A percentile compares a stretch with the other conserved stretches of the same genome.
Conservation (phyloP, 1,140 invertebrate genomes). For the Hypsibius dujardini region DNA sequence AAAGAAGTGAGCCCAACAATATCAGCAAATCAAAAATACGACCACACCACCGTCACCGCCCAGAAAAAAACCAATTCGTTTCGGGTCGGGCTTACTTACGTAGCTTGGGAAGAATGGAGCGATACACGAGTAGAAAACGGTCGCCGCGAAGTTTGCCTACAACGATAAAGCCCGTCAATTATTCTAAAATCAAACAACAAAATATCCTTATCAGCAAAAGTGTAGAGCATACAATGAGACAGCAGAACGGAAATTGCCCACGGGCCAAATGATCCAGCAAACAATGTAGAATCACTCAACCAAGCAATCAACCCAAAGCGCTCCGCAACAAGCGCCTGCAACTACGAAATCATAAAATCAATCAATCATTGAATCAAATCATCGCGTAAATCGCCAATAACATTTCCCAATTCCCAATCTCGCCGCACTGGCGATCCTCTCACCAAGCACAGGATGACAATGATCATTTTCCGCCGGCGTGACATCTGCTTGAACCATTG, state of each 20-base stretch:
- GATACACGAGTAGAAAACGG: slow-evolving; percentile 15
- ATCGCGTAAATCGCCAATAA: background rate
- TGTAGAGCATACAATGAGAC: too few relatives aligned
- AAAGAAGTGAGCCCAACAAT: slow-evolving; percentile 24
- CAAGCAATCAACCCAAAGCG: too few relatives aligned
- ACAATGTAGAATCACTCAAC: slow-evolving; percentile 54
- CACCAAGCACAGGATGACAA: slow-evolving; percentile 2
- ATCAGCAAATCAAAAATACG: slow-evolving; percentile 57
- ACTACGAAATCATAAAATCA: too few relatives aligned
- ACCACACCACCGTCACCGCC: slow-evolving; percentile 62
- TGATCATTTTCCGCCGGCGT: background rate
- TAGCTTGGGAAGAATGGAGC: slow-evolving; percentile 17
- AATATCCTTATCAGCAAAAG: too few relatives aligned
- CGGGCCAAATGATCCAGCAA: too few relatives aligned
- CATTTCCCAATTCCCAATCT: background rate
- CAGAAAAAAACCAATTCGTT: slow-evolving; percentile 13
- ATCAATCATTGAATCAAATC: too few relatives aligned
- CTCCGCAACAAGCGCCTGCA: too few relatives aligned
- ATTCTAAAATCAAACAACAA: too few relatives aligned
- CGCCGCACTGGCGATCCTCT: background rate
- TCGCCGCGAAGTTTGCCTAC: slow-evolving; percentile 11
- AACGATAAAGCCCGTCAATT: slow-evolving; percentile 51
- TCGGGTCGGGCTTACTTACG: background rate
- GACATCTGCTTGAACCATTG: background rate
- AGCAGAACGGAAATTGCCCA: too few relatives aligned